Evolutionary conservation across 2,888 invertebrate species (phyloP), one percentile per base, ranked within the genome.

Genomic region (Pandemis heparana): DNA sequence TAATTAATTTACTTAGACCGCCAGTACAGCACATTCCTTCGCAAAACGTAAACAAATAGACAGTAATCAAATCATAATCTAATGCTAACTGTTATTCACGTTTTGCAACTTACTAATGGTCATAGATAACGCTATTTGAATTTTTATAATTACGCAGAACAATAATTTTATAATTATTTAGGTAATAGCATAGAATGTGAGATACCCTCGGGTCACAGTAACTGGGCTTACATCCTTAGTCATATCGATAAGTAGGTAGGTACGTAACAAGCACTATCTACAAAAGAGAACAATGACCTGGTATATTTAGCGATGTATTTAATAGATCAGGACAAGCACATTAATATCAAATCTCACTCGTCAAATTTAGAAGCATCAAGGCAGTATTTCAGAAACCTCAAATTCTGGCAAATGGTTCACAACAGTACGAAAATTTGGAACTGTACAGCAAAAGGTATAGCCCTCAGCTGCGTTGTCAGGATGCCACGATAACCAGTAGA

Each of bases 401-500:
- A 96, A 91, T 0, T 82, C 41, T 0, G 96, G 96, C 70, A 96
- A 85, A 79, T 94, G 92, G 1, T 83, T 82, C 0, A 96, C 89
- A 0, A 87, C 90, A 70, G 82, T 82, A 41, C 92, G 87, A 73
- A 96, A 95, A 77, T 95, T 95, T 16, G 91, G 82, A 2, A 96
- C 88, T 1, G 91, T 87, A 80, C 96, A 96, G 76, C 96, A 96
- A 79, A 96, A 96, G 0, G 95, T 92, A 76, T 95, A 95, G 0
- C 96, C 96, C 69, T 91, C 88, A 0, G 77, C 78, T 0, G 94
- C 81, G 76, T 94, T 87, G 16, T 94, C 83, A 0, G 94, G 90
- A n/a, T 89, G 79, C 96, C 96, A 96, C 0, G 87, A 85, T 38
- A 96, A 80, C 96, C 96, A 96, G 4, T 88, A 83, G 60, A 96